Base-by-base conservation (phyloP, 2,113 vertebrate genomes). In the Brachypteracias leptosomus region DNA sequence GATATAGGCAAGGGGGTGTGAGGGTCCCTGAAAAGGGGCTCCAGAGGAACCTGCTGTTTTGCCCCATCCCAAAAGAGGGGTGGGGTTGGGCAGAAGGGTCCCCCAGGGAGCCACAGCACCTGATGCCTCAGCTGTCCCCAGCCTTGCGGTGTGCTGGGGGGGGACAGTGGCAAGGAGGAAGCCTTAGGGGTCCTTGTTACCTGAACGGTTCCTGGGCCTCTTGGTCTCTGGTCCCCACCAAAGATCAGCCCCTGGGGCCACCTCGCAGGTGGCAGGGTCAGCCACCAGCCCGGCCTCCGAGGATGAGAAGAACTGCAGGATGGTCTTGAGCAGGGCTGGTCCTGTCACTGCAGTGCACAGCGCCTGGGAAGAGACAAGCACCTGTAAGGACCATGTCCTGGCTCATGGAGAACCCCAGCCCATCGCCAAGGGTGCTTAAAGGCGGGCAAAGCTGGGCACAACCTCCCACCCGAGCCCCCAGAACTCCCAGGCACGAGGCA, bases 301-400 rank as follows among this genome's bases (percentile, higher is more conserved):
- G 57, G 98, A 98, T 2, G 99, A 98, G 96, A 99, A 99, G 76
- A 99, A 98, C 96, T 99, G 98, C 86, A 98, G 98, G 97, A 99
- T 97, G 1, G 98, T 99, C 97, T 99, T 99, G 77, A 99, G 97
- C 55, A 99, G 97, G 57, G 98, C 98, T 91, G 99, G 99, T 82
- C 99, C 99, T 38, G 98, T 95, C 83, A 99, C 98, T 0, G 99
- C 99, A 4, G 98, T 42, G 66, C 99, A 99, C 61, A 99, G 96
- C 0, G 97, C 98, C 99, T 99, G 80, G 18, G 68, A 58, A 5
- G 22, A 72, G 44, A 72, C 17, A 52, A 21, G 4, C 0, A 1
- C 25, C 19, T 16, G 13, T 19, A 54, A 33, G 26, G 12, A 59
- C 20, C 35, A 11, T 0, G 0, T 42, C 19, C 80, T 35, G 54